Conservation (phyloP, 2,113 vertebrate species). For the Loxodonta africana region DNA sequence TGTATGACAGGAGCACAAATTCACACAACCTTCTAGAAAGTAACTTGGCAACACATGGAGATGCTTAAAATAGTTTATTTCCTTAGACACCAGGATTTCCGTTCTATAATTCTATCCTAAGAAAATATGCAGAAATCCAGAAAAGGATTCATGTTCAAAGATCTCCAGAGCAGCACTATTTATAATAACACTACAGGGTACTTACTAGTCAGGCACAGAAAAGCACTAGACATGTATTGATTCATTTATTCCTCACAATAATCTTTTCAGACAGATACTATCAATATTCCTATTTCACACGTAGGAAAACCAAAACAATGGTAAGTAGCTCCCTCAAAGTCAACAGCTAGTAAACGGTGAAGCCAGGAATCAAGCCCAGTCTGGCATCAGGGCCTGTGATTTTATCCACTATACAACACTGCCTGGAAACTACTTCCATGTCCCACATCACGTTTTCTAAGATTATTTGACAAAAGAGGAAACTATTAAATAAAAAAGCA, state of each 20-base stretch:
- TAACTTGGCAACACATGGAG: background rate
- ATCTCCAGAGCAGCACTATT: background rate
- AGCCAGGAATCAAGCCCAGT: background rate
- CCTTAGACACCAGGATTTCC: conserved; percentile 31
- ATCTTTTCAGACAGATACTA: background rate
- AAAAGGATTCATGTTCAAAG: background rate
- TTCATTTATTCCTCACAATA: background rate
- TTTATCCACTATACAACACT: background rate
- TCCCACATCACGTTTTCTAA: conserved; percentile 8
- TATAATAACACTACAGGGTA: background rate
- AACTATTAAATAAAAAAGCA: conserved; percentile 23
- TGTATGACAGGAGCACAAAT: background rate
- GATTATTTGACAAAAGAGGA: background rate
- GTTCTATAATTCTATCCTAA: conserved; percentile 12
- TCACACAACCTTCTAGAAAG: conserved; percentile 32
- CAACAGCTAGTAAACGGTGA: background rate
- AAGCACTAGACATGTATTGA: background rate
- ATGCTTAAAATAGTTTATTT: conserved; percentile 3
- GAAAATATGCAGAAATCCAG: conserved; percentile 2
- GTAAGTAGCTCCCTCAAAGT: background rate
- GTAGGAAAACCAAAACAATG: background rate
- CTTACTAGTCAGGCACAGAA: background rate
- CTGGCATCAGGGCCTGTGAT: background rate
- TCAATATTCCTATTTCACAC: background rate
- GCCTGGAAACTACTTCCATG: background rate